Evolutionary conservation across 2,113 vertebrate species (phyloP).

Genomic region (Sphaerodactylus townsendi): DNA sequence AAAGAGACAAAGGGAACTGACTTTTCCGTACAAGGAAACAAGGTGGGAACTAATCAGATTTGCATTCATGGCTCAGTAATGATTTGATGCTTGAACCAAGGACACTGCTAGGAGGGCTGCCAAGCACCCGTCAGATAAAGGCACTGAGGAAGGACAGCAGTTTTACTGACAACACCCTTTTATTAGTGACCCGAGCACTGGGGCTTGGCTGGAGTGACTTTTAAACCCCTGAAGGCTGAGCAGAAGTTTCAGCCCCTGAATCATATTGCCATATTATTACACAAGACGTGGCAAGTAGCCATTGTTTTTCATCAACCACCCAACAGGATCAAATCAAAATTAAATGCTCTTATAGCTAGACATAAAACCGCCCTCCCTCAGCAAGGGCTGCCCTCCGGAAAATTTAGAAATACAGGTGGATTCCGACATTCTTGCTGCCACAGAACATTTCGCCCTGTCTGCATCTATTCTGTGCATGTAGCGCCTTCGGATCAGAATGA

Average conservation of each 20-base stretch:
- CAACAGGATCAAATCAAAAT: not conserved
- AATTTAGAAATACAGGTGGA: not conserved
- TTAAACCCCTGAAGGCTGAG: not conserved
- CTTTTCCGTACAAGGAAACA: not conserved
- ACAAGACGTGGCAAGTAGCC: not conserved
- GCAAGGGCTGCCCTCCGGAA: not conserved
- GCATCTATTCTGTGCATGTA: no score
- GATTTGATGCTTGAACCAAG: not conserved
- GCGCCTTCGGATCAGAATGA: not conserved
- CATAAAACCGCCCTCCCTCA: not conserved
- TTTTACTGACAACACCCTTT: not conserved
- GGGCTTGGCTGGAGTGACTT: not conserved
- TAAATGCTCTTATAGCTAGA: not conserved
- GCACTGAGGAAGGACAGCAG: not conserved
- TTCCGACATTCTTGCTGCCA: not conserved
- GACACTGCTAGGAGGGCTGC: not conserved
- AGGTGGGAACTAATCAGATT: not conserved
- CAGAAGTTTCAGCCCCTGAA: not conserved
- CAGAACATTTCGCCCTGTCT: not conserved
- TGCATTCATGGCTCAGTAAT: rapidly evolving
- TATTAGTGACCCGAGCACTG: not conserved
- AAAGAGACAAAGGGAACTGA: not conserved
- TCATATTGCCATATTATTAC: rapidly evolving
- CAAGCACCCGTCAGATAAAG: not conserved
- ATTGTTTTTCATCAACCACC: not conserved